A percentile compares a stretch with the other conserved stretches of the same genome.
These are phyloP conservation scores for Oryzias curvinotus DNA, from an alignment of 2,113 vertebrate species.

Conservation along the genomic window DNA sequence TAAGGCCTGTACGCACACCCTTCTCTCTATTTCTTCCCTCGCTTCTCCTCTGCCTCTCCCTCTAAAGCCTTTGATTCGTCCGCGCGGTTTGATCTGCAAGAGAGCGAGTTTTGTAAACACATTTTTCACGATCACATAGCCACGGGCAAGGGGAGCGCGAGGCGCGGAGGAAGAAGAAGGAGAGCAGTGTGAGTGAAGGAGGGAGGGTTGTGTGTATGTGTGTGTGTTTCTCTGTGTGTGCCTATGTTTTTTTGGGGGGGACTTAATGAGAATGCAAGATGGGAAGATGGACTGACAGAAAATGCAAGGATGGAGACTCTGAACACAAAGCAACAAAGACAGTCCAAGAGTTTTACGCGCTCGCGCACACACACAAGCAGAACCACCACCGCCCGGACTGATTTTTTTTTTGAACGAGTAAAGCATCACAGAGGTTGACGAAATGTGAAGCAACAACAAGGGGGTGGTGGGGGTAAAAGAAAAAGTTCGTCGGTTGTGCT, in stretches of 20 bases:
- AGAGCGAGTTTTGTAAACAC: constrained; percentile 87
- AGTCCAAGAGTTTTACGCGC: constrained; percentile 10
- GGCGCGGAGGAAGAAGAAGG: constrained; percentile 75
- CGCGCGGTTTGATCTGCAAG: constrained; percentile 81
- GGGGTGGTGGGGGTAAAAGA: constrained; percentile 1
- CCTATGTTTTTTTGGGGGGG: constrained; percentile 46
- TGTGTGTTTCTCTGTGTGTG: constrained; percentile 26
- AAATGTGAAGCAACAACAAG: constrained; percentile 78
- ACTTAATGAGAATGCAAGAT: constrained; percentile 78
- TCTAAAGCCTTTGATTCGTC: constrained; percentile 82
- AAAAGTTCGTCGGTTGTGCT: constrained; percentile 61
- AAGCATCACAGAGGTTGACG: constrained; percentile 76
- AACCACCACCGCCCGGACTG: constrained; percentile 38
- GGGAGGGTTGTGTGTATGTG: constrained; percentile 8
- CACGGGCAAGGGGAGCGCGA: constrained; percentile 81
- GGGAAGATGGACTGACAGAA: constrained; percentile 74
- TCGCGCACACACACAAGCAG: constrained; percentile 26
- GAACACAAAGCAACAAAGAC: constrained; percentile 17
- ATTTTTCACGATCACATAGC: constrained; percentile 85
- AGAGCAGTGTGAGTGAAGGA: constrained; percentile 24
- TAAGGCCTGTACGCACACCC: constrained; percentile 70
- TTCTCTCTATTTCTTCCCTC: constrained; percentile 50
- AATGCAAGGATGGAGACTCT: constrained; percentile 61
- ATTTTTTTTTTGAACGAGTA: constrained; percentile 59
- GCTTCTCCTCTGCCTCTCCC: constrained; percentile 64